phyloP scores from a whole-genome alignment of 2,888 invertebrate genomes.

The Trichogramma dendrolimi region DNA sequence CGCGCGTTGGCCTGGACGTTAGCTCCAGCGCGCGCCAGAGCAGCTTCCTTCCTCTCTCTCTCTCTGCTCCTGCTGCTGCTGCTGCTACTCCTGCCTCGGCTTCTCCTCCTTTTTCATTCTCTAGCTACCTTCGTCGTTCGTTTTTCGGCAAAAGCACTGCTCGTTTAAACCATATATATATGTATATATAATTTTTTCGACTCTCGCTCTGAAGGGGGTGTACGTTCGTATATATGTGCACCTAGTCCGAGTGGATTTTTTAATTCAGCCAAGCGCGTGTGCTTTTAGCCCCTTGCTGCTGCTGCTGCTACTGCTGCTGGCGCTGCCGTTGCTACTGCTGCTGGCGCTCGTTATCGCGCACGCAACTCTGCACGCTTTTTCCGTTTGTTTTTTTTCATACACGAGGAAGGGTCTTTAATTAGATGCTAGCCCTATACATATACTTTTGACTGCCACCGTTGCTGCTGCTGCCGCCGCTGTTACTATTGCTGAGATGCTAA shows the following conservation, averaged over 20 bases:
- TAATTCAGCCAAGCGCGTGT: constrained; percentile 15
- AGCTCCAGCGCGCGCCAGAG: neutral
- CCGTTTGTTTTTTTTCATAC: neutral
- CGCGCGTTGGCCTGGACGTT: constrained; percentile 15
- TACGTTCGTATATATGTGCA: neutral
- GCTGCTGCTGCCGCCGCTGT: constrained; percentile 16
- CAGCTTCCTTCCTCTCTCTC: constrained; percentile 12
- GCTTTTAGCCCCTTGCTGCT: constrained; percentile 4
- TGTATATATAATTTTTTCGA: too few species aligned
- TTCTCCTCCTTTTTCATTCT: neutral
- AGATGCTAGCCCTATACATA: constrained; percentile 5
- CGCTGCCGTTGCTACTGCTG: neutral
- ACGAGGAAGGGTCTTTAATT: constrained; percentile 19
- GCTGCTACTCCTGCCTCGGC: neutral
- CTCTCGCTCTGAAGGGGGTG: too few species aligned
- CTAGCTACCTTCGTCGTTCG: neutral
- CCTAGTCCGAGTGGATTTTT: constrained; percentile 15
- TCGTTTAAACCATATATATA: too few species aligned
- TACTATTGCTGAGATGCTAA: neutral
- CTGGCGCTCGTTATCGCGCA: constrained; percentile 18
- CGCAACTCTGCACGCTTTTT: neutral
- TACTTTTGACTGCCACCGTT: constrained; percentile 9
- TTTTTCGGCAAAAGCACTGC: neutral
- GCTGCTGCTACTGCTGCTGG: neutral
- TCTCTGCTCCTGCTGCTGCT: neutral